These are phyloP conservation scores for Onychostruthus taczanowskii DNA, from an alignment of 2,113 vertebrate species.

Conservation along the genomic window DNA sequence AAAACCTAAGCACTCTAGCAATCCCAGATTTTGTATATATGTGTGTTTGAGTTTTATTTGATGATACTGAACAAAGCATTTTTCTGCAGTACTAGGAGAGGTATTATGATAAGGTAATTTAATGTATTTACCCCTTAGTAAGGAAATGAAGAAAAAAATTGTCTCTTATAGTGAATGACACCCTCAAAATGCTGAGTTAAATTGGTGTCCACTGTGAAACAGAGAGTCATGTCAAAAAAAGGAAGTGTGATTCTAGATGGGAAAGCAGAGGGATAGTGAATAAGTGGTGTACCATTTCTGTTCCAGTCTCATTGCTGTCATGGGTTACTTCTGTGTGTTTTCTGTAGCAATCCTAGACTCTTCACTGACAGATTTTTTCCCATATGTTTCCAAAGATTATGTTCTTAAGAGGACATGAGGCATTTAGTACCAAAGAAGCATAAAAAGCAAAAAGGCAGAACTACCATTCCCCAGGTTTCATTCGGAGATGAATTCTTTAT, in stretches of 20 bases:
- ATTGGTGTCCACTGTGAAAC: neutral
- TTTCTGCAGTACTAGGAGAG: neutral
- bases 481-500: conserved; percentile 5
- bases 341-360: neutral
- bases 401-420: neutral
- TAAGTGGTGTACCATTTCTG: neutral
- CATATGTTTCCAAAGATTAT: neutral
- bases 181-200: neutral
- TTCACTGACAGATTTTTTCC: neutral
- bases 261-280: neutral
- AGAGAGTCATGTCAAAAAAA: neutral
- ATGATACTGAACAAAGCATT: neutral
- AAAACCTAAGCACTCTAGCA: neutral
- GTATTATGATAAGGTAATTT: neutral
- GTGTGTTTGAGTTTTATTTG: neutral
- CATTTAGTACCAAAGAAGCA: neutral
- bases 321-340: neutral
- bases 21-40: neutral
- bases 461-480: neutral
- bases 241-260: neutral
- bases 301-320: neutral
- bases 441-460: neutral
- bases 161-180: neutral
- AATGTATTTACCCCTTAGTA: neutral
- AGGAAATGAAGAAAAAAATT: neutral